Percentiles rank a stretch among this genome's conserved stretches.
phyloP scores from a whole-genome alignment of 2,113 vertebrate genomes.

The Poeciliopsis occidentalis region DNA sequence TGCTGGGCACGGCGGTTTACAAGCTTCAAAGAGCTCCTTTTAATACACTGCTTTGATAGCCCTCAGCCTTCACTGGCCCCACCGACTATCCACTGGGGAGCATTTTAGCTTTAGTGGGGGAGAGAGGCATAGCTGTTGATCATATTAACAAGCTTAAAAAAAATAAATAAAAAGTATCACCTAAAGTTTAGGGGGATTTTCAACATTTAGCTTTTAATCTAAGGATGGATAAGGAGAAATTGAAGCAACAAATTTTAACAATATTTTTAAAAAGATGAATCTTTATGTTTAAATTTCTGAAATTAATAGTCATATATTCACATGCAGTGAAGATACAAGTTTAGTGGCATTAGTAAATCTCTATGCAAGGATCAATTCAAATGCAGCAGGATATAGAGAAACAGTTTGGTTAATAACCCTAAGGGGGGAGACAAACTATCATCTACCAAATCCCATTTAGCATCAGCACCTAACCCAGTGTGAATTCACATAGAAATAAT shows the following conservation, averaged over 20 bases:
- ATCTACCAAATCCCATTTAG: slow-evolving; percentile 41
- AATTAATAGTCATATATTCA: neutral
- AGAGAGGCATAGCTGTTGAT: slow-evolving; percentile 68
- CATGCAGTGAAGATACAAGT: neutral
- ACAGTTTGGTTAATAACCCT: slow-evolving; percentile 71
- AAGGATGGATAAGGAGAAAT: neutral
- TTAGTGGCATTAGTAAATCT: neutral
- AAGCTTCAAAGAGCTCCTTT: slow-evolving; percentile 86
- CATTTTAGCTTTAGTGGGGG: slow-evolving; percentile 69
- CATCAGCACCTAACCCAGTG: neutral
- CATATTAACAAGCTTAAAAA: slow-evolving; percentile 64
- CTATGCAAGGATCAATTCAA: neutral
- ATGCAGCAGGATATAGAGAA: neutral
- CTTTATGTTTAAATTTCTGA: neutral
- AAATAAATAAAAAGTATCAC: slow-evolving; percentile 6
- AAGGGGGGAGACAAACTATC: slow-evolving; percentile 78
- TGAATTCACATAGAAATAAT: slow-evolving; percentile 2
- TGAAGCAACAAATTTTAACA: neutral
- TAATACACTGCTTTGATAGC: slow-evolving; percentile 84
- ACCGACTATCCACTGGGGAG: slow-evolving; percentile 59
- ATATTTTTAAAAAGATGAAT: slow-evolving; percentile 2
- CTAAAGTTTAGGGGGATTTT: slow-evolving; percentile 21
- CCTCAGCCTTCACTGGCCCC: slow-evolving; percentile 75
- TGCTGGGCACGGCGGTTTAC: slow-evolving; percentile 84
- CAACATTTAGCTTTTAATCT: neutral